These are phyloP conservation scores for Aptenodytes patagonicus DNA, from an alignment of 2,113 vertebrate genomes.

Conservation along the genomic window DNA sequence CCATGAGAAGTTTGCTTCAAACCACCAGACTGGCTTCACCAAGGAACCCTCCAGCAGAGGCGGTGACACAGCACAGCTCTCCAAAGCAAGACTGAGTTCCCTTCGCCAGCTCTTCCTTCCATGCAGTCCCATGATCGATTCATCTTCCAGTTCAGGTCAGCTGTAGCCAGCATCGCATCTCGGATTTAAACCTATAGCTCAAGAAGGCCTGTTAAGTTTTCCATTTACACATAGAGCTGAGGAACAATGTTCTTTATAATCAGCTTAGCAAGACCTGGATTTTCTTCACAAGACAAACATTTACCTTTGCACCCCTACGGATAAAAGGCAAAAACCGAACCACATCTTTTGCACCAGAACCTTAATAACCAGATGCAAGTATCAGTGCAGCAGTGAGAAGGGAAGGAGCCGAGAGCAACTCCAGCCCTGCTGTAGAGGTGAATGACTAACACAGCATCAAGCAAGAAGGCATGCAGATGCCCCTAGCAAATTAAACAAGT, in stretches of 20 bases:
- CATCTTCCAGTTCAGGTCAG: not conserved
- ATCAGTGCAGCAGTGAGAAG: not conserved
- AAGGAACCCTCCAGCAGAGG: not conserved
- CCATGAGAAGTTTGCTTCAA: not conserved
- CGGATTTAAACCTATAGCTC: not conserved
- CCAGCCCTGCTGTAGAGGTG: not conserved
- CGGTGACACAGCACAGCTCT: not conserved
- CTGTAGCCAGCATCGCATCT: not conserved
- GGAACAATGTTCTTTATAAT: not conserved
- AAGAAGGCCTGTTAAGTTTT: not conserved
- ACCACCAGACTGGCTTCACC: not conserved
- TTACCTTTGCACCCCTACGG: not conserved
- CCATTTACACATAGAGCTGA: not conserved
- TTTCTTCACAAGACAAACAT: not conserved
- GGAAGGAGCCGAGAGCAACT: not conserved
- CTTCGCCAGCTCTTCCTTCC: not conserved
- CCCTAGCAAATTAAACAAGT: not conserved
- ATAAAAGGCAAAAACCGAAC: not conserved
- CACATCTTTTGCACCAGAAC: not conserved
- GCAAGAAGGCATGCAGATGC: fast-evolving
- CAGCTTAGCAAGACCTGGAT: not conserved
- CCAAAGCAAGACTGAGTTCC: not conserved
- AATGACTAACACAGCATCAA: not conserved
- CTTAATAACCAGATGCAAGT: not conserved
- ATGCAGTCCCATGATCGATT: fast-evolving